Evolutionary conservation across 2,888 invertebrate species (phyloP).

Genomic region (Sesia bembeciformis): DNA sequence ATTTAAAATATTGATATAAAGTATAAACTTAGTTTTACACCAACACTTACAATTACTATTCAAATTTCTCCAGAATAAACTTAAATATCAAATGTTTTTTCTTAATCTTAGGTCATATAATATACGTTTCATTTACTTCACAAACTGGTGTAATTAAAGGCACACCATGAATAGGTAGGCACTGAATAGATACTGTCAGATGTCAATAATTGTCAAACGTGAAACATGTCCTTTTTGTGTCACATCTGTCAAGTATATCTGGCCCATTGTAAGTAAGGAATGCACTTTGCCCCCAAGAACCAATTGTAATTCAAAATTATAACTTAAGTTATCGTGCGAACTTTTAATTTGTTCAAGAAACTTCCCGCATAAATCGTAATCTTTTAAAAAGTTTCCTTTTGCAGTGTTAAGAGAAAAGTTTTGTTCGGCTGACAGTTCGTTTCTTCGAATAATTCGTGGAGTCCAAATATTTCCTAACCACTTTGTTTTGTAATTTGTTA

Average conservation of each 20-base stretch:
- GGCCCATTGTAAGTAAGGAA: background rate
- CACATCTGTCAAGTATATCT: constrained; percentile 4
- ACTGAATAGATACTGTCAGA: background rate
- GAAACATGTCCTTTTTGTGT: constrained; percentile 5
- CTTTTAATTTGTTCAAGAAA: constrained; percentile 18
- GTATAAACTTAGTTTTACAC: too few species aligned
- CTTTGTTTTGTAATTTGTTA: too few species aligned
- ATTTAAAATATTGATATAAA: too few species aligned
- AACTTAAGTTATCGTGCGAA: constrained; percentile 6
- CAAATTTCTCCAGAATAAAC: too few species aligned
- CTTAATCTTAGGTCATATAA: too few species aligned
- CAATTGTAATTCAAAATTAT: too few species aligned
- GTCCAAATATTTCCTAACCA: too few species aligned
- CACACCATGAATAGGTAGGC: too few species aligned
- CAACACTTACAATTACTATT: too few species aligned
- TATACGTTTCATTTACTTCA: too few species aligned
- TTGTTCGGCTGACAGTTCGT: constrained; percentile 19
- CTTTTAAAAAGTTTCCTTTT: constrained; percentile 26
- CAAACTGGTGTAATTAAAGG: too few species aligned
- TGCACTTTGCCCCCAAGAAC: background rate
- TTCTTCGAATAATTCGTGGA: background rate
- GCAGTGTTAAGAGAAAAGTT: constrained; percentile 29
- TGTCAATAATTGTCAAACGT: constrained; percentile 2
- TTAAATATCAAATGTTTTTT: too few species aligned
- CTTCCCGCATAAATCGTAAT: constrained; percentile 32